A percentile compares a stretch with the other conserved stretches of the same genome.
Evolutionary conservation across 92 coral and sea anemone genomes (phyloP).

Genomic region (Pocillopora meandrina): DNA sequence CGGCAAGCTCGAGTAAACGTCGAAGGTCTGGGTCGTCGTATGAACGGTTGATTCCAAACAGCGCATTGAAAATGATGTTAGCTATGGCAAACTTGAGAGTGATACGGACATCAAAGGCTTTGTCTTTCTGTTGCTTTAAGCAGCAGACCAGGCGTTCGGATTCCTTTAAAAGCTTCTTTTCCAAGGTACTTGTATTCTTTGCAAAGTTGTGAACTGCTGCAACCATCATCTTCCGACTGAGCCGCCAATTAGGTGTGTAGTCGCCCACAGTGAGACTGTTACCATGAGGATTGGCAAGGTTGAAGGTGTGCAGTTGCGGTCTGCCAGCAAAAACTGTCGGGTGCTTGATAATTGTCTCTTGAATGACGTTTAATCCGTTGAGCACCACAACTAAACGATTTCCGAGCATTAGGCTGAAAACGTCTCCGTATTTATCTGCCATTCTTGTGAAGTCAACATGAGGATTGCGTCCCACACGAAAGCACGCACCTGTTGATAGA

Average conservation of each 20-base stretch:
- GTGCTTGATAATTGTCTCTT: slow-evolving; percentile 70
- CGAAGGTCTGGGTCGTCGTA: slow-evolving; percentile 57
- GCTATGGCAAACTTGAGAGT: slow-evolving; percentile 69
- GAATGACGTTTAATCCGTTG: slow-evolving; percentile 62
- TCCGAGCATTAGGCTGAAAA: slow-evolving; percentile 75
- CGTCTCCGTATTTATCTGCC: slow-evolving; percentile 66
- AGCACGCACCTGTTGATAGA: slow-evolving; percentile 29
- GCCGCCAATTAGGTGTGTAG: slow-evolving; percentile 28
- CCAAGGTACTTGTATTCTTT: slow-evolving; percentile 36
- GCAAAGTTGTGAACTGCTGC: slow-evolving; percentile 72
- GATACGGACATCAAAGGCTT: slow-evolving; percentile 49
- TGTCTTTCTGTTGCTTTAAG: slow-evolving; percentile 42
- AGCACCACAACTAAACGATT: slow-evolving; percentile 77
- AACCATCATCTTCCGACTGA: slow-evolving; percentile 22
- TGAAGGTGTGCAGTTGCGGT: slow-evolving; percentile 59
- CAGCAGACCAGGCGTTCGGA: slow-evolving; percentile 48
- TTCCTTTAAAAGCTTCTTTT: slow-evolving; percentile 47
- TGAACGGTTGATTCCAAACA: slow-evolving; percentile 60
- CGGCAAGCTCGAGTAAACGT: slow-evolving; percentile 47
- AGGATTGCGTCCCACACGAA: slow-evolving; percentile 58
- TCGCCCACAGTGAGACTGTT: slow-evolving; percentile 12
- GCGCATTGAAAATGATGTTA: slow-evolving; percentile 54
- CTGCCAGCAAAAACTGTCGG: slow-evolving; percentile 76
- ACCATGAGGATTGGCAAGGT: slow-evolving; percentile 16
- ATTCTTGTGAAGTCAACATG: slow-evolving; percentile 57